Percentiles rank a stretch among this genome's conserved stretches.
phyloP scores from a whole-genome alignment of 1,140 invertebrate genomes.

The Bombus consobrinus region DNA sequence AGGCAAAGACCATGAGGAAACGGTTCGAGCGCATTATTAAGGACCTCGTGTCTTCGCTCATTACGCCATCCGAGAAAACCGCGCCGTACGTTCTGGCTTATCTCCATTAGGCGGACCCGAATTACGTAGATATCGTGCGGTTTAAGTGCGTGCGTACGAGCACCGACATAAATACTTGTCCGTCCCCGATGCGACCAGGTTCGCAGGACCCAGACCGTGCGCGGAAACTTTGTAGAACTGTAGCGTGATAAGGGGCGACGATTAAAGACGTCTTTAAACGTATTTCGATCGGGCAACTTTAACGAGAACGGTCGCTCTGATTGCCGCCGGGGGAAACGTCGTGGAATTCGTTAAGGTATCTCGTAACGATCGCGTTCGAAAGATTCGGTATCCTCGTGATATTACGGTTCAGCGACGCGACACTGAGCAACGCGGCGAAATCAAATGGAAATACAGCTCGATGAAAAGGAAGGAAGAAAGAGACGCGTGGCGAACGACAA shows the following conservation, averaged over 20 bases:
- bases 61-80: slow-evolving; percentile 69
- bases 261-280: slow-evolving; percentile 18
- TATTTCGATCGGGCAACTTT: slow-evolving; percentile 4
- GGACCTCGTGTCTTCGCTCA: slow-evolving; percentile 62
- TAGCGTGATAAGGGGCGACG: slow-evolving; percentile 25
- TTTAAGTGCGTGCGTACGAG: slow-evolving; percentile 23
- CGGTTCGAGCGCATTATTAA: slow-evolving; percentile 55
- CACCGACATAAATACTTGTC: slow-evolving; percentile 3
- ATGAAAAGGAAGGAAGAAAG: background rate
- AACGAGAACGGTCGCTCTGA: slow-evolving; percentile 1
- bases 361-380: too few species aligned
- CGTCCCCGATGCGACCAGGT: background rate
- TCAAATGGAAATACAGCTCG: accelerated
- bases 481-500: background rate
- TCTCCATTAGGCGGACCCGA: slow-evolving; percentile 65
- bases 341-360: slow-evolving; percentile 19
- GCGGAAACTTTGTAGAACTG: background rate
- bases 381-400: too few species aligned
- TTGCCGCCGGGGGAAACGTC: background rate
- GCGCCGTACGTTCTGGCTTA: slow-evolving; percentile 66
- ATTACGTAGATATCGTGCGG: slow-evolving; percentile 47
- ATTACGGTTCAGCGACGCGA: too few species aligned
- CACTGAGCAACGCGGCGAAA: background rate
- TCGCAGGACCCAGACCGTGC: background rate
- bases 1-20: background rate